Evolutionary conservation across 2,797 vertebrate genomes (phyloP).

Genomic region (Sebastes minor): DNA sequence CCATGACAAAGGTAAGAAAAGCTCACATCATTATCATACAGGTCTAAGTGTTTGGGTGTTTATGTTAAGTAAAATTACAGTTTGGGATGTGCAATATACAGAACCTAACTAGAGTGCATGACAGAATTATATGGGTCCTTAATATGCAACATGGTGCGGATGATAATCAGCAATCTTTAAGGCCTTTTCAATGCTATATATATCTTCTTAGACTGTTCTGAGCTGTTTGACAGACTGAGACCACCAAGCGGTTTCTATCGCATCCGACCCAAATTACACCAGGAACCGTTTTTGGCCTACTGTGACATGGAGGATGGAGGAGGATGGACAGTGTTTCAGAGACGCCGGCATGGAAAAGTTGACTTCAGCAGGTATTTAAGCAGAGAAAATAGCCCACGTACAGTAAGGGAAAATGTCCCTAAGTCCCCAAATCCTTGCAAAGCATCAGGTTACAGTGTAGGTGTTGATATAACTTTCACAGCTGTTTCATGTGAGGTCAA

Average conservation of each 20-base stretch:
- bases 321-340: conserved; percentile 92
- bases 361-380: conserved; percentile 86
- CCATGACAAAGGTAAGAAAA: conserved; percentile 85
- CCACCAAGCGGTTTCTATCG: conserved; percentile 87
- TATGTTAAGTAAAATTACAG: not conserved
- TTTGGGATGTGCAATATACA: not conserved
- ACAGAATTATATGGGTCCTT: not conserved
- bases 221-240: conserved; percentile 81
- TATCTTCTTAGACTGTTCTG: conserved; percentile 84
- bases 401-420: not conserved
- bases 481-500: not conserved
- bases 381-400: not conserved
- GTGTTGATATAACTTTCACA: not conserved
- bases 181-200: not conserved
- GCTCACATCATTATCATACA: not conserved
- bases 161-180: not conserved
- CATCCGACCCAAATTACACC: conserved; percentile 80
- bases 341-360: conserved; percentile 86
- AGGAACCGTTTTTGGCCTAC: conserved; percentile 87
- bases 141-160: not conserved
- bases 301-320: conserved; percentile 93
- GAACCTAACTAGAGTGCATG: not conserved
- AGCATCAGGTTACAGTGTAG: not conserved
- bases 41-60: not conserved
- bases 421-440: not conserved